Evolutionary conservation across 1,140 invertebrate species (phyloP).

Genomic region (Melitaea cinxia): DNA sequence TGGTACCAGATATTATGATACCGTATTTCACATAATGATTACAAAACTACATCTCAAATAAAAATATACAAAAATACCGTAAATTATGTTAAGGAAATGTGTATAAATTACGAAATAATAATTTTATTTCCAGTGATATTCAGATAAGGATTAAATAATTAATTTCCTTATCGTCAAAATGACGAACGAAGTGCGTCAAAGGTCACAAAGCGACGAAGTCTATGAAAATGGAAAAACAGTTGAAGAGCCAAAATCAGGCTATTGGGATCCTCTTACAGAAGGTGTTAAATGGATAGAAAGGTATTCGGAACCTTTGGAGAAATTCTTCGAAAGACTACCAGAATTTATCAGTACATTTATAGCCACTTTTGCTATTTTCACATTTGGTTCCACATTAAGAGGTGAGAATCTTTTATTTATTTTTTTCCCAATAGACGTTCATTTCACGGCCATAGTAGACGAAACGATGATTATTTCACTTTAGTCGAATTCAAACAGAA

Average conservation of each 20-base stretch:
- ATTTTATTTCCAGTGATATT: no score
- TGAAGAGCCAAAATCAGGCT: slow-evolving; percentile 46
- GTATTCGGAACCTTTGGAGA: slow-evolving; percentile 79
- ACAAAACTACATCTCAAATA: no score
- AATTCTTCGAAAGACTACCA: slow-evolving; percentile 81
- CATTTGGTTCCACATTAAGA: slow-evolving; percentile 82
- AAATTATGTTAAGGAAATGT: no score
- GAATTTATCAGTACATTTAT: slow-evolving; percentile 79
- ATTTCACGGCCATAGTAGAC: no score
- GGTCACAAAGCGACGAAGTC: background rate
- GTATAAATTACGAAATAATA: no score
- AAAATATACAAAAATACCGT: no score
- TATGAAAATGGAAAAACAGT: background rate
- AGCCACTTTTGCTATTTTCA: slow-evolving; percentile 82
- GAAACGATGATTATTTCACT: no score
- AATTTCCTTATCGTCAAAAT: background rate
- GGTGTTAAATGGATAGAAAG: slow-evolving; percentile 82
- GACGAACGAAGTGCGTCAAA: slow-evolving; percentile 9
- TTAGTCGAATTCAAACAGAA: no score
- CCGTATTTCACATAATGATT: no score
- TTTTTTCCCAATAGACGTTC: background rate
- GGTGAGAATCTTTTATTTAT: slow-evolving; percentile 60
- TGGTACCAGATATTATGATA: no score
- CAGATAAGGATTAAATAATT: background rate
- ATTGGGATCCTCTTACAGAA: slow-evolving; percentile 78